A percentile compares a stretch with the other conserved stretches of the same genome.
Evolutionary conservation across 2,797 vertebrate genomes (phyloP).

Genomic region (Sebastiscus tertius): DNA sequence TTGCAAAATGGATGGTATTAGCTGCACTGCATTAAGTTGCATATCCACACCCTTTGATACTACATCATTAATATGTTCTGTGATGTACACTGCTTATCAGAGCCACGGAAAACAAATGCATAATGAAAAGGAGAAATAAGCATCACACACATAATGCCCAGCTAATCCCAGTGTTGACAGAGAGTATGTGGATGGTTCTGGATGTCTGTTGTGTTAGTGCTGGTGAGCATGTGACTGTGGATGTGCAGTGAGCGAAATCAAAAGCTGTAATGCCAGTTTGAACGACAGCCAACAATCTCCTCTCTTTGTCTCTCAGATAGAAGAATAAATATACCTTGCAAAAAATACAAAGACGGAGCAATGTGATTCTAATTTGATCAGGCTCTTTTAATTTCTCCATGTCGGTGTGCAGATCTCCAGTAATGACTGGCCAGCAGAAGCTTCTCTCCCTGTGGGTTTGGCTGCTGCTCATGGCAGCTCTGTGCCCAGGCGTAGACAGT

Average conservation of each 20-base stretch:
- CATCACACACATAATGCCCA: constrained; percentile 38
- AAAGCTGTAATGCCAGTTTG: constrained; percentile 48
- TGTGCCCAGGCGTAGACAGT: constrained; percentile 63
- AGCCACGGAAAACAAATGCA: not conserved
- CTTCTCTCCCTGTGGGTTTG: constrained; percentile 71
- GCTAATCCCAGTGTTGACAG: constrained; percentile 55
- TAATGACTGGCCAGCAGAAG: constrained; percentile 67
- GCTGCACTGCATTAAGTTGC: not conserved
- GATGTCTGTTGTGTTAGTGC: constrained; percentile 63
- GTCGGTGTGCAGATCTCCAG: constrained; percentile 25
- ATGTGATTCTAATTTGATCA: not conserved
- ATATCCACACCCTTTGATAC: not conserved
- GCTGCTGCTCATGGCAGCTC: constrained; percentile 67
- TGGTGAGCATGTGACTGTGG: constrained; percentile 58
- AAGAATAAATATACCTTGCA: not conserved
- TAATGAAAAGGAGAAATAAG: constrained; percentile 15
- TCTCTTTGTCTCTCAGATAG: not conserved
- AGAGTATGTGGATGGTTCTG: constrained; percentile 62
- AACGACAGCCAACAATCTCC: constrained; percentile 28
- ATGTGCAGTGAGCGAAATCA: constrained; percentile 56
- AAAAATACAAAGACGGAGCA: not conserved
- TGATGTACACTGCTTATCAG: not conserved
- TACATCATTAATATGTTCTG: not conserved
- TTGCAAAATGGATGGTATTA: not conserved
- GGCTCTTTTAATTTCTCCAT: not conserved